Evolutionary conservation across 2,888 invertebrate species (phyloP).

Genomic region (Drosophila eohydei): DNA sequence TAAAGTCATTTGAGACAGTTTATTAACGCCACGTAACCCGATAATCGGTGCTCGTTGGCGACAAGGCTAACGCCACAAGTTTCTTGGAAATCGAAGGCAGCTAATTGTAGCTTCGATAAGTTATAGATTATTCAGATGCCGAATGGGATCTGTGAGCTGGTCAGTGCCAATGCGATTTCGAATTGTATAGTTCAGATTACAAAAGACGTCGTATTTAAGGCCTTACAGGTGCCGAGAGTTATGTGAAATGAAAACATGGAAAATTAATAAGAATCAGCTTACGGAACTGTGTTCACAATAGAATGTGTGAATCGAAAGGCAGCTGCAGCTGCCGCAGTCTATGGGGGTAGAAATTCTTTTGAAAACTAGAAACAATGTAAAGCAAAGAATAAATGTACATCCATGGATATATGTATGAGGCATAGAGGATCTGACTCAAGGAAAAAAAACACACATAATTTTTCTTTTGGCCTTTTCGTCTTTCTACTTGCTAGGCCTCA

Average conservation of each 20-base stretch:
- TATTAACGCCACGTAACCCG: conserved; percentile 39
- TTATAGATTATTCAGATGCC: neutral
- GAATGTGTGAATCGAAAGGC: conserved; percentile 55
- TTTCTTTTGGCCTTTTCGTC: conserved; percentile 1
- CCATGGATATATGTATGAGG: neutral
- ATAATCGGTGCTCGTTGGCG: conserved; percentile 27
- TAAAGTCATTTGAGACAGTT: conserved; percentile 38
- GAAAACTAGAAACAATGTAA: conserved; percentile 66
- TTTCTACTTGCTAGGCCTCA: conserved; percentile 9
- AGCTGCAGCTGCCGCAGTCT: conserved; percentile 40
- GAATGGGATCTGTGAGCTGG: neutral
- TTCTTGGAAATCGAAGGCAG: conserved; percentile 36
- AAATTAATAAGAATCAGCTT: conserved; percentile 48
- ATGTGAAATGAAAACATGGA: conserved; percentile 26
- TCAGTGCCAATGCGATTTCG: conserved; percentile 9
- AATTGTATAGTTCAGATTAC: neutral
- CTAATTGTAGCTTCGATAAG: neutral
- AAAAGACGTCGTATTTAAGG: neutral
- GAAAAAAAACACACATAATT: conserved; percentile 20
- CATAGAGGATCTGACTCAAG: conserved; percentile 30
- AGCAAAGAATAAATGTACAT: conserved; percentile 31
- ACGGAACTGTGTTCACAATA: conserved; percentile 20
- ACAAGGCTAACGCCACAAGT: conserved; percentile 17
- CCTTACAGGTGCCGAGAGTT: neutral
- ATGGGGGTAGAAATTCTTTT: conserved; percentile 42